phyloP scores from a whole-genome alignment of 2,113 vertebrate genomes.

The Sphyrna mokarran region DNA sequence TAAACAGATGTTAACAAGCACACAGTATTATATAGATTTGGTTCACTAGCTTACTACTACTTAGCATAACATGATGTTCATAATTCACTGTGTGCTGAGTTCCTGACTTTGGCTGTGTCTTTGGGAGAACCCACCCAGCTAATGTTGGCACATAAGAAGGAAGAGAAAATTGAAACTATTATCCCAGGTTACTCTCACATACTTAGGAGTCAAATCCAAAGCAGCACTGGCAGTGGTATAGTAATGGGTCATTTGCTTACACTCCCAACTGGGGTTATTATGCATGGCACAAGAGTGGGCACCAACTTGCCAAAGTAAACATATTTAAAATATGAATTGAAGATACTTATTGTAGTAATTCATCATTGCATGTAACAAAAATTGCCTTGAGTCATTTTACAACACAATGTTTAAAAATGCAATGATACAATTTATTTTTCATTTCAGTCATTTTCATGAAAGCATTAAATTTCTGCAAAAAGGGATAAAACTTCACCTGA shows the following conservation, averaged over 20 bases:
- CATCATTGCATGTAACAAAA: neutral
- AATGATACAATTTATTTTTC: neutral
- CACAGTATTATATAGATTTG: neutral
- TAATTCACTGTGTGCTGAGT: neutral
- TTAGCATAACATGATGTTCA: neutral
- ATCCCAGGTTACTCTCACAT: constrained; percentile 7
- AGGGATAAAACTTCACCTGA: neutral
- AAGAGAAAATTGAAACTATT: neutral
- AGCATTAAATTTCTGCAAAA: neutral
- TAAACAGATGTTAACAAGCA: constrained; percentile 13
- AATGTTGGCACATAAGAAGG: neutral
- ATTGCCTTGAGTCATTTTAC: neutral
- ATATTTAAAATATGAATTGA: neutral
- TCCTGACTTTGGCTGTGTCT: constrained; percentile 13
- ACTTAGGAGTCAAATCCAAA: neutral
- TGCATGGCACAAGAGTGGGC: neutral
- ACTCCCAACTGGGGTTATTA: neutral
- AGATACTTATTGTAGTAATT: neutral
- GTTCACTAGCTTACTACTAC: neutral
- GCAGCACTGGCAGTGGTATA: too few species aligned
- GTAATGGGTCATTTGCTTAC: neutral
- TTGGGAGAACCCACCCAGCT: neutral
- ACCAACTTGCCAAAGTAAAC: neutral
- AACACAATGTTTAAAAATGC: neutral
- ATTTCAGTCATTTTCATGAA: neutral